phyloP scores from a whole-genome alignment of 2,113 vertebrate species.

The Phyllostomus discolor region DNA sequence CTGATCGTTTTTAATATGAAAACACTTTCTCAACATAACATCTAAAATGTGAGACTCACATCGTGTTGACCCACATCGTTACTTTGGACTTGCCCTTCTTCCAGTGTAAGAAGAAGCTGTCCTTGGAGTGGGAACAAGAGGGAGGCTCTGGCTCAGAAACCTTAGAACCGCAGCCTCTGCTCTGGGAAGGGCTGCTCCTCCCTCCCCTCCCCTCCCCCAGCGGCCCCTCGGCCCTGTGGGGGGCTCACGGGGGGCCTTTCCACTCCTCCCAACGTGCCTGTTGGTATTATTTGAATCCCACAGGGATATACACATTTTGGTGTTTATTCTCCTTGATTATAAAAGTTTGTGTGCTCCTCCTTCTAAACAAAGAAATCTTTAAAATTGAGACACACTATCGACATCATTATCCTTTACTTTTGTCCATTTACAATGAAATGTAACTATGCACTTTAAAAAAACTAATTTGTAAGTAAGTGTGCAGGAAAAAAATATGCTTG shows the following conservation, averaged over 20 bases:
- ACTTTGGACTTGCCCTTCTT: neutral
- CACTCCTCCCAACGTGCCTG: neutral
- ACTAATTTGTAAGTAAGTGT: neutral
- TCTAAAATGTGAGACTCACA: neutral
- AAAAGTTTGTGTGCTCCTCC: neutral
- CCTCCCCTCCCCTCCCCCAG: neutral
- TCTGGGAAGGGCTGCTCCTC: neutral
- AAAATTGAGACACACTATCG: neutral
- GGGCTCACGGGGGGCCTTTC: neutral
- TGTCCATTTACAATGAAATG: neutral
- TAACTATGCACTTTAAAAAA: neutral
- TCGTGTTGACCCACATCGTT: neutral
- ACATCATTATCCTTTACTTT: neutral
- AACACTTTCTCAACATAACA: neutral
- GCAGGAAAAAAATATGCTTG: neutral
- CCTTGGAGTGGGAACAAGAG: neutral
- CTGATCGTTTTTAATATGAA: neutral
- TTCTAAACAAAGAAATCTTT: neutral
- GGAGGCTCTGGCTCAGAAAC: neutral
- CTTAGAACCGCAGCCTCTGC: neutral
- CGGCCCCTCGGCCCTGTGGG: rapidly evolving
- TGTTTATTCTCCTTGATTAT: neutral
- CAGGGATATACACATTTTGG: neutral
- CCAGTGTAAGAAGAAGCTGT: neutral
- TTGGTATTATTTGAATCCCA: neutral